Evolutionary conservation across 35 echinoderm and acorn worm species (phyloP).

Genomic region (Ptychodera flava): DNA sequence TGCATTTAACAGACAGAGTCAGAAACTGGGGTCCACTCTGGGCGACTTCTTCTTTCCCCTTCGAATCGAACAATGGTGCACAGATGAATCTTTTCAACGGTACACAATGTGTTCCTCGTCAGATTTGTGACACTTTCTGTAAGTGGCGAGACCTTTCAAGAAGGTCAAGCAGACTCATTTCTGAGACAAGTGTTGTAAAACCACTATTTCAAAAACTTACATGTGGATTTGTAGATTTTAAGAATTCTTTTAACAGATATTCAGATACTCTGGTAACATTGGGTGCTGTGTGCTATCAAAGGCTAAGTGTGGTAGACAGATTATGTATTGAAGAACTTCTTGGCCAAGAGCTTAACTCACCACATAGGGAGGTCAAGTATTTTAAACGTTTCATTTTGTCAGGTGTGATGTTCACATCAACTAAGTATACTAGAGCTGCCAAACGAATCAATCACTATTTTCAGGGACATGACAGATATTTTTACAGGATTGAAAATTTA

Average conservation of each 20-base stretch:
- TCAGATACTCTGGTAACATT: not conserved
- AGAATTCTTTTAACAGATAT: not conserved
- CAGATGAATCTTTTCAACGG: constrained; percentile 33
- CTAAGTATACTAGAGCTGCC: not conserved
- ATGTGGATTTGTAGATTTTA: not conserved
- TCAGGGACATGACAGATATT: not conserved
- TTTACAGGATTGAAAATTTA: not conserved
- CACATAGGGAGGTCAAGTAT: not conserved
- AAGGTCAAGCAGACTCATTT: not conserved
- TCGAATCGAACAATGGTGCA: constrained; percentile 24
- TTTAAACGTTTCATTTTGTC: not conserved
- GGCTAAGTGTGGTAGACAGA: not conserved
- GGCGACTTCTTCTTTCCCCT: constrained; percentile 32
- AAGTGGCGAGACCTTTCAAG: not conserved
- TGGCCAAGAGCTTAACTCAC: not conserved
- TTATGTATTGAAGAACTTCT: not conserved
- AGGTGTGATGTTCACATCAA: not conserved
- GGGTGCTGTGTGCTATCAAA: not conserved
- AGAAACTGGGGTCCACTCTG: constrained; percentile 47
- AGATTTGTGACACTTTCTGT: constrained; percentile 12
- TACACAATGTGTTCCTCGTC: constrained; percentile 29
- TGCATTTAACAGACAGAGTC: constrained; percentile 27
- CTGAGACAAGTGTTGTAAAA: not conserved
- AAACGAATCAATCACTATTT: not conserved
- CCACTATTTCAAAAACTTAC: not conserved